Evolutionary conservation across 2,888 invertebrate species (phyloP).

Genomic region (Thalpophila matura): DNA sequence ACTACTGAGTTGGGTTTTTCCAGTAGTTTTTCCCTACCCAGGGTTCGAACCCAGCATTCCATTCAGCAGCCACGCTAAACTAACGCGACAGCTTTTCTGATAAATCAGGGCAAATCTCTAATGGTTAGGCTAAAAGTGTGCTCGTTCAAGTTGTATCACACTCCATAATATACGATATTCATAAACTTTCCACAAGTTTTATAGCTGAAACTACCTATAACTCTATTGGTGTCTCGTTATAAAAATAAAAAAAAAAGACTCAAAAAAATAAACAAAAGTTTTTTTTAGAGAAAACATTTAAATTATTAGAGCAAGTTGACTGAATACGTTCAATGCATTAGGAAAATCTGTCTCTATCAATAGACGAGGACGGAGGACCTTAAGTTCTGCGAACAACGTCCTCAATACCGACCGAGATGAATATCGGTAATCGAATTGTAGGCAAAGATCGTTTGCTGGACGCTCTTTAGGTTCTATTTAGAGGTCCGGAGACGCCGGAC

Average conservation of each 20-base stretch:
- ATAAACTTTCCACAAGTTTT: constrained; percentile 19
- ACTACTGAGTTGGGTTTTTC: too few relatives aligned
- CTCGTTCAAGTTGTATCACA: not conserved
- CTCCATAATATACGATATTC: constrained; percentile 5
- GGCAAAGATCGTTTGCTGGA: constrained; percentile 80
- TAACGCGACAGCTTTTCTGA: not conserved
- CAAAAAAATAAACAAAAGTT: not conserved
- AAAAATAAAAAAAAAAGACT: not conserved
- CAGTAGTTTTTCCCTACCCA: too few relatives aligned
- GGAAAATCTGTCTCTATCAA: not conserved
- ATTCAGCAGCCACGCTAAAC: too few relatives aligned
- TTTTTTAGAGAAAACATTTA: constrained; percentile 8
- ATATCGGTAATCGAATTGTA: constrained; percentile 84
- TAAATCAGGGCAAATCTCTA: not conserved
- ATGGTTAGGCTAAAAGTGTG: constrained; percentile 10
- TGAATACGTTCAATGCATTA: constrained; percentile 19
- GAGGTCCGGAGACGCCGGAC: constrained; percentile 66
- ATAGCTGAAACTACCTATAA: constrained; percentile 12
- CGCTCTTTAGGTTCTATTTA: constrained; percentile 81
- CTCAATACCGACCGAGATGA: constrained; percentile 59
- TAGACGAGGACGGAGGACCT: not conserved
- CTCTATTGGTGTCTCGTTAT: constrained; percentile 11
- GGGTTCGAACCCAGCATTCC: too few relatives aligned
- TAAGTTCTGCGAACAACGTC: constrained; percentile 23
- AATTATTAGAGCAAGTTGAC: not conserved